Base-by-base conservation (phyloP, 2,888 invertebrate genomes). In the Quadroppia sp. region DNA sequence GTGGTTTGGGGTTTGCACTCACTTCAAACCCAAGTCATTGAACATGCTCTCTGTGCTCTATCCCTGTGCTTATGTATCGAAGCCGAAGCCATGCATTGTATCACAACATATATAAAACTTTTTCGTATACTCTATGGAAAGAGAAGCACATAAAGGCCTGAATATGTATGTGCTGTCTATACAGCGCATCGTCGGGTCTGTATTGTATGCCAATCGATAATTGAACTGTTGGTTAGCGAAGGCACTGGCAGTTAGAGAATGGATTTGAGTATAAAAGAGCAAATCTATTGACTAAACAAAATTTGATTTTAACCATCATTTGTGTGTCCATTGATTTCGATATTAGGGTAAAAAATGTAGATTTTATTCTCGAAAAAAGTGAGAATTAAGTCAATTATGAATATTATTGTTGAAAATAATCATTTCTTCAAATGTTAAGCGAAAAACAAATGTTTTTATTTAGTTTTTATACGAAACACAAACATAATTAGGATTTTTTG, bases 241-340 rank as follows among this genome's bases (percentile, higher is more conserved):
- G 3, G 45, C 45, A 17, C 9, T 45, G 45, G 17, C 15, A 45
- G 45, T 3, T 3, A 45, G 45, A 45, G 45, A 45, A 53, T 53
- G 23, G 53, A 53, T 53, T 53, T 53, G 7, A 53, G 9, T 20
- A 53, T 6, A 53, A 53, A 25, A 53, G 53, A 9, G 25, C 53
- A 53, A 53, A 53, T 53, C 53, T 23, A 53, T 53, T 53, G 53
- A 53, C 53, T 53, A 53, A 53, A 53, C 25, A 53, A 53, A 25
- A 53, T 53, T 53, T 53, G 53, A 53, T 53, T 53, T 25, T 9
- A 53, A 53, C 20, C 3, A 53, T 53, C 25, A 23, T 48, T 48
- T 48, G 17, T 48, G 15, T 48, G 48, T 48, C 15, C 3, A 48
- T 48, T 11, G 15, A 3, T 15, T n/a, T 48, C 3, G 48, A 15